Evolutionary conservation across 2,797 vertebrate genomes (phyloP).

Genomic region (Ctenopoma kingsleyae): DNA sequence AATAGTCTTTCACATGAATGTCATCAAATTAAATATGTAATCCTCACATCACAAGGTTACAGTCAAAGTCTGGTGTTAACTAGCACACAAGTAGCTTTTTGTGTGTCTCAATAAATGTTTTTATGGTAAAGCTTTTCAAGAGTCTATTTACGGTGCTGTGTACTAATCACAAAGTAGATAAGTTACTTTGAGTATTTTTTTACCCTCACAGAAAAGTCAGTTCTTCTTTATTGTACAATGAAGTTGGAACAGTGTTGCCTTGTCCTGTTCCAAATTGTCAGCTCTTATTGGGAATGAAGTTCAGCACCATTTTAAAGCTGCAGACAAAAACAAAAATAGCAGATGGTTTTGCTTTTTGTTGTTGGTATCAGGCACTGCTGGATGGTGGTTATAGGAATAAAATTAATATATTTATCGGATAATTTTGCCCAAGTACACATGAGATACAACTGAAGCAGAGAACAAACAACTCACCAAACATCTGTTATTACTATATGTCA

Average conservation of each 20-base stretch:
- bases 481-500: conserved; percentile 17
- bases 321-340: conserved; percentile 24
- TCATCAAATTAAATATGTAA: no score
- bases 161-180: not conserved
- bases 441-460: not conserved
- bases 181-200: not conserved
- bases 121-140: no score
- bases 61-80: no score
- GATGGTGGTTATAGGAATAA: conserved; percentile 10
- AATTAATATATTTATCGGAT: conserved; percentile 7
- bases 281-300: conserved; percentile 9
- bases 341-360: conserved; percentile 32
- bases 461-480: conserved; percentile 29
- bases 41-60: no score
- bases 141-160: not conserved
- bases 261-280: conserved; percentile 13
- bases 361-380: conserved; percentile 13
- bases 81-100: no score
- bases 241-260: conserved; percentile 2
- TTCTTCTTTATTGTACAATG: conserved; percentile 6
- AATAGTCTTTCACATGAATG: no score
- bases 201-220: not conserved
- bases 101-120: no score
- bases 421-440: conserved; percentile 20
- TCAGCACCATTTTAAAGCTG: conserved; percentile 15